Base-by-base conservation (phyloP, 2,113 vertebrate species). In the Mugil cephalus region DNA sequence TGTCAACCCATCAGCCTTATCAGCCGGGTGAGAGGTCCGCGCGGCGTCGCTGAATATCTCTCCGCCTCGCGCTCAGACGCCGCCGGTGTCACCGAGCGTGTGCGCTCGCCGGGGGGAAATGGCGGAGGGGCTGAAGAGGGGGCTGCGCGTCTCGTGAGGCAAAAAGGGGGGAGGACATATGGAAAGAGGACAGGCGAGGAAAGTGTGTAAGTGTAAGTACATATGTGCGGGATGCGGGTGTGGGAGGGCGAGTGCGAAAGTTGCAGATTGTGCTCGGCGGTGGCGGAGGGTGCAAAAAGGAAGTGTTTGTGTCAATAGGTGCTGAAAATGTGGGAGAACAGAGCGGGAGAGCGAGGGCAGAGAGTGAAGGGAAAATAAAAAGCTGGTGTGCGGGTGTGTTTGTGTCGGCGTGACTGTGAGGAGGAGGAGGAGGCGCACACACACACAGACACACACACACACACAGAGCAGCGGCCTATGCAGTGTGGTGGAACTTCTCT, bases 401-500 rank as follows among this genome's bases (percentile, higher is more conserved):
- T 75, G 79, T 72, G 70, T 89, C 21, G 55, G 55, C 68, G 78
- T 43, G 77, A 34, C 36, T 68, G 73, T 68, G 76, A 45, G 65
- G 56, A 46, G 19, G 63, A 80, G 71, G n/a, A n/a, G n/a, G n/a
- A n/a, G n/a, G n/a, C n/a, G n/a, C n/a, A n/a, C n/a, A n/a, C n/a
- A n/a, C n/a, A n/a, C n/a, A n/a, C n/a, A n/a, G n/a, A n/a, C n/a
- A n/a, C n/a, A n/a, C n/a, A n/a, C n/a, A 74, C 68, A 86, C 73
- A 75, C 66, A 75, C 60, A 59, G 88, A 89, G 87, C 87, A 91
- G 92, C 76, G 80, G 93, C 89, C 91, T 88, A 92, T 86, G 90
- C 93, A 94, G 91, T 89, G 91, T 94, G 91, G 79, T 91, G 93
- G 94, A 95, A 95, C 94, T 93, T 94, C 91, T 93, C 91, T 90